phyloP scores from a whole-genome alignment of 2,888 invertebrate species.

The Sinhomidia bicolor region DNA sequence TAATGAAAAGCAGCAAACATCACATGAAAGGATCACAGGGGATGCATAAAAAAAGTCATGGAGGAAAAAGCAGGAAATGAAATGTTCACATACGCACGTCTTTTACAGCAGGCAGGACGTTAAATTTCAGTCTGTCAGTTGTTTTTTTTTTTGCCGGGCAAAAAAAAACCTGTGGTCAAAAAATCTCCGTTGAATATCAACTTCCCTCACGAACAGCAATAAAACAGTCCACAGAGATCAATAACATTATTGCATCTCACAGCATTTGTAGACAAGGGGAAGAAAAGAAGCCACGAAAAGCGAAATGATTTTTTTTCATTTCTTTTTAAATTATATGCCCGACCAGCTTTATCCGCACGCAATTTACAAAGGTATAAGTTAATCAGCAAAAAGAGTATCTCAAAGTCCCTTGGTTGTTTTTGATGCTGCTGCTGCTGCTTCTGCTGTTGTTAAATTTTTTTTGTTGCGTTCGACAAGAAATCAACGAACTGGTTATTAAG shows the following conservation, averaged over 20 bases:
- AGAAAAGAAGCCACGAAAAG: background rate
- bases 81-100: background rate
- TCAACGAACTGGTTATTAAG: background rate
- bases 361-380: slow-evolving; percentile 6
- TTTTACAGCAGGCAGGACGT: background rate
- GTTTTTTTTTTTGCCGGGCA: background rate
- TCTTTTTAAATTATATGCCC: background rate
- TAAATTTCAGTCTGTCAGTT: background rate
- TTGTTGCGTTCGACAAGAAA: too few species aligned
- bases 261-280: background rate
- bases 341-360: slow-evolving; percentile 9
- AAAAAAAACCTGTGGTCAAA: background rate
- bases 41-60: background rate
- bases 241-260: slow-evolving; percentile 41
- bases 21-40: background rate
- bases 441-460: too few species aligned
- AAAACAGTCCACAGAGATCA: slow-evolving; percentile 57
- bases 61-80: slow-evolving; percentile 1
- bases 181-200: slow-evolving; percentile 36
- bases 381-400: slow-evolving; percentile 2
- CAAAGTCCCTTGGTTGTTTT: background rate
- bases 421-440: background rate
- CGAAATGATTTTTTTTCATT: slow-evolving; percentile 34
- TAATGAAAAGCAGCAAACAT: background rate
- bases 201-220: slow-evolving; percentile 38